phyloP scores from a whole-genome alignment of 2,888 invertebrate species.

The Campoplex nolae region DNA sequence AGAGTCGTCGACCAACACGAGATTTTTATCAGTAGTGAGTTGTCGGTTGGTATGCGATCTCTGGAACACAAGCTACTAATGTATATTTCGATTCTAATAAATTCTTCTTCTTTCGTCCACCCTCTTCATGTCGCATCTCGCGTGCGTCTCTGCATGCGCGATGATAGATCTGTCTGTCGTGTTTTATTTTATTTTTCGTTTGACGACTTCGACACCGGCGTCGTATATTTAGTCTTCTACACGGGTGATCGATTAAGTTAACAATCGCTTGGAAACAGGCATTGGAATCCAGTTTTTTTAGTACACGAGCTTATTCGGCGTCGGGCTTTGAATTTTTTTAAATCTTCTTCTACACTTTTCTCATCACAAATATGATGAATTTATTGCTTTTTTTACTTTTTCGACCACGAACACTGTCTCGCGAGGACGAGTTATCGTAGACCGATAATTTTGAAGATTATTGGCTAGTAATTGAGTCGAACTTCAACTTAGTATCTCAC shows the following conservation, averaged over 20 bases:
- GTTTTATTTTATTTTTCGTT: constrained; percentile 47
- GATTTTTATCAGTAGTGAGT: constrained; percentile 64
- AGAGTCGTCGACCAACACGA: constrained; percentile 50
- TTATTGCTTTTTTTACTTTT: background rate
- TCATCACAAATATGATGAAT: background rate
- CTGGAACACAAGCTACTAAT: constrained; percentile 44
- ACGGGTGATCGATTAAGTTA: constrained; percentile 39
- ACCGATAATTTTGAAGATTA: too few relatives aligned
- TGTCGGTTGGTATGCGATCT: constrained; percentile 67
- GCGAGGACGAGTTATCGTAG: too few relatives aligned
- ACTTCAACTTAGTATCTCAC: too few relatives aligned
- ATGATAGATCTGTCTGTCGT: constrained; percentile 68
- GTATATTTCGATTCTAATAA: constrained; percentile 65
- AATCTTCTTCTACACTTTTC: background rate
- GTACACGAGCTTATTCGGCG: background rate
- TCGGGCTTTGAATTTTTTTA: background rate
- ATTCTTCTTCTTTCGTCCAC: constrained; percentile 52
- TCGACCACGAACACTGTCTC: background rate
- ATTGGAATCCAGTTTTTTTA: constrained; percentile 32
- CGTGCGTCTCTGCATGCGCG: constrained; percentile 33
- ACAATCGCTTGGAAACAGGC: constrained; percentile 39
- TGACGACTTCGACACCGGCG: constrained; percentile 52
- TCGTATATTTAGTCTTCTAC: constrained; percentile 42
- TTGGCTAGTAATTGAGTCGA: too few relatives aligned
- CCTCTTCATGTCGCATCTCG: constrained; percentile 43